Percentiles rank a stretch among this genome's conserved stretches.
phyloP scores from a whole-genome alignment of 2,888 invertebrate genomes.

The Acanthococcus lagerstroemiae region DNA sequence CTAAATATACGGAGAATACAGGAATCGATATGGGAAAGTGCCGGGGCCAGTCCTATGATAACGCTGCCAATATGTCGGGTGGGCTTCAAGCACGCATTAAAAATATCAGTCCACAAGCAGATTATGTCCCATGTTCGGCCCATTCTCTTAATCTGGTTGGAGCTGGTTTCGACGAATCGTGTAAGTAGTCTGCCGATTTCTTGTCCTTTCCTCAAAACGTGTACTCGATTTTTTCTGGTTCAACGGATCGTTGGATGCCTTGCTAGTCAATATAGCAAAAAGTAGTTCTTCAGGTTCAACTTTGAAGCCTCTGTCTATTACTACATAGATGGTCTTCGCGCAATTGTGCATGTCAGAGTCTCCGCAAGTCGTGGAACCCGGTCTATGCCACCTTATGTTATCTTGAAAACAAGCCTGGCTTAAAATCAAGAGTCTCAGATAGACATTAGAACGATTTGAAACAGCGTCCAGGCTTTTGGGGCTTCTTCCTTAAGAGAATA shows the following conservation, averaged over 20 bases:
- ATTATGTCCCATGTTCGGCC: not conserved
- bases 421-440: not conserved
- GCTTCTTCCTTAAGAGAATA: not conserved
- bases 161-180: not conserved
- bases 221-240: not conserved
- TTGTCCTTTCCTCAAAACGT: not conserved
- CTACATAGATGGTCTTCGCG: not conserved
- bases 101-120: not conserved
- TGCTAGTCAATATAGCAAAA: not conserved
- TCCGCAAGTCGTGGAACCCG: not conserved
- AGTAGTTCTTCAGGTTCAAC: not conserved
- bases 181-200: not conserved
- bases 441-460: not conserved
- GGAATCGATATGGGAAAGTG: not conserved
- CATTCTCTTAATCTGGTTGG: constrained; percentile 5
- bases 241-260: not conserved
- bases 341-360: not conserved
- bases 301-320: not conserved
- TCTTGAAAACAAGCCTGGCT: not conserved
- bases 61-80: not conserved
- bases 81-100: not conserved
- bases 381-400: not conserved
- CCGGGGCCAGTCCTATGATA: not conserved
- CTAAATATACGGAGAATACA: not conserved
- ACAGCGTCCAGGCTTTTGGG: not conserved